These are phyloP conservation scores for Drosophila sulfurigaster DNA, from an alignment of 1,140 invertebrate species.

Conservation along the genomic window DNA sequence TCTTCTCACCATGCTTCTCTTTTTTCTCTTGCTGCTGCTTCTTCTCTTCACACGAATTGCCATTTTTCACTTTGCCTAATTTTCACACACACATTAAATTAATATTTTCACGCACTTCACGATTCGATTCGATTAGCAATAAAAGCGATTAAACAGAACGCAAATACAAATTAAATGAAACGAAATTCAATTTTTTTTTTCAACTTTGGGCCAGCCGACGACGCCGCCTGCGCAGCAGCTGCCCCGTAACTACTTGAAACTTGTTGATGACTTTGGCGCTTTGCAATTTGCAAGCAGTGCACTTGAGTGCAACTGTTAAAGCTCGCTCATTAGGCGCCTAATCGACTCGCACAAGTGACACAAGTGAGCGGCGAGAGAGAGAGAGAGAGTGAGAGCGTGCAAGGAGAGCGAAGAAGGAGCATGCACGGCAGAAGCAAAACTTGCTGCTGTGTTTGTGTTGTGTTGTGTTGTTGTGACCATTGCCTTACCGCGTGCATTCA, in stretches of 20 bases:
- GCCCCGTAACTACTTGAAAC: conserved; percentile 16
- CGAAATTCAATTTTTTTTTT: no score
- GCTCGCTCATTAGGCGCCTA: conserved; percentile 67
- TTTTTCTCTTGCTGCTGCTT: no score
- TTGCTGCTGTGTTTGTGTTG: no score
- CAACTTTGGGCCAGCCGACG: not conserved
- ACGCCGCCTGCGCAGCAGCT: not conserved
- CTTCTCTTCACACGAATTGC: no score
- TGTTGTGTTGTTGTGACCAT: conserved; percentile 4
- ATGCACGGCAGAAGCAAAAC: not conserved
- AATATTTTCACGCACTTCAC: not conserved
- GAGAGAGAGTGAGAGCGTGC: not conserved
- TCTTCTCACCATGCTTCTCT: no score
- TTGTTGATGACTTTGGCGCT: conserved; percentile 35
- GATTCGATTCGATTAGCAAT: not conserved
- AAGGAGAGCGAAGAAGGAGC: not conserved
- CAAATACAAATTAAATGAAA: conserved; percentile 1
- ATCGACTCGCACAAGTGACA: conserved; percentile 42
- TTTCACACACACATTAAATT: conserved; percentile 4
- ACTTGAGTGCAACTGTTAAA: conserved; percentile 58
- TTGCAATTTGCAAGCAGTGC: conserved; percentile 15
- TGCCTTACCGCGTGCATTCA: conserved; percentile 17
- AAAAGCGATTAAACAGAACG: not conserved
- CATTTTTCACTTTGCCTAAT: no score
- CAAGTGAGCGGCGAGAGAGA: conserved; percentile 3